Percentiles rank a stretch among this genome's conserved stretches.
Conservation (phyloP, 2,888 invertebrate genomes). For the Neoitamus cyanurus region DNA sequence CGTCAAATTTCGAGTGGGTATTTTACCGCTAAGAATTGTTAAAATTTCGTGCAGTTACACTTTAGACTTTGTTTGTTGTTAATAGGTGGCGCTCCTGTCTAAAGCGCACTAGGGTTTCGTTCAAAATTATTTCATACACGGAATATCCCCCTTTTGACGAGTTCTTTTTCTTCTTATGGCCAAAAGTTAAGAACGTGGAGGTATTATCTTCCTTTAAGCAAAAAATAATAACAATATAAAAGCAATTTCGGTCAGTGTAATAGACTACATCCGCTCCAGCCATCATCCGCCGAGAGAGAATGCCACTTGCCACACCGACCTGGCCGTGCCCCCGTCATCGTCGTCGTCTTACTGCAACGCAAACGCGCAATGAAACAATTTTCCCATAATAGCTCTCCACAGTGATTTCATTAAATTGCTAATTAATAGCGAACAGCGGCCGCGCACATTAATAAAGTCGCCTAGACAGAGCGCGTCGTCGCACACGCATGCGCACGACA, state of each 20-base stretch:
- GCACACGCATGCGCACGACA: background rate
- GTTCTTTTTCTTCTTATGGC: no score
- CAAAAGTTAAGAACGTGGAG: no score
- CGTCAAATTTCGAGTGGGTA: no score
- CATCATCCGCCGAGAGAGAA: background rate
- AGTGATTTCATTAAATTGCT: constrained; percentile 25
- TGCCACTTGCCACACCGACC: constrained; percentile 1
- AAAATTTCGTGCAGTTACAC: no score
- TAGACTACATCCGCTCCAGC: background rate
- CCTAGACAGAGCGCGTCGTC: background rate
- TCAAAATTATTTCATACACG: no score
- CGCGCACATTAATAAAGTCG: constrained; percentile 28
- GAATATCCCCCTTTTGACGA: no score
- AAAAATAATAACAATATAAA: no score
- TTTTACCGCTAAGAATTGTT: no score
- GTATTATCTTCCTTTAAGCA: no score
- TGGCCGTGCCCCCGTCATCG: background rate
- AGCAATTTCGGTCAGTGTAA: background rate
- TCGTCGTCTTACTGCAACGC: background rate
- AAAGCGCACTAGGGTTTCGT: no score
- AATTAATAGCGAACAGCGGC: constrained; percentile 16
- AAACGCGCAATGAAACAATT: background rate
- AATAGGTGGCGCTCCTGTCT: no score
- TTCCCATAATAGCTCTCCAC: constrained; percentile 20
- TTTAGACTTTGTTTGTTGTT: no score